Evolutionary conservation across 2,888 invertebrate species (phyloP).

Genomic region (Sarcophaga carnaria): DNA sequence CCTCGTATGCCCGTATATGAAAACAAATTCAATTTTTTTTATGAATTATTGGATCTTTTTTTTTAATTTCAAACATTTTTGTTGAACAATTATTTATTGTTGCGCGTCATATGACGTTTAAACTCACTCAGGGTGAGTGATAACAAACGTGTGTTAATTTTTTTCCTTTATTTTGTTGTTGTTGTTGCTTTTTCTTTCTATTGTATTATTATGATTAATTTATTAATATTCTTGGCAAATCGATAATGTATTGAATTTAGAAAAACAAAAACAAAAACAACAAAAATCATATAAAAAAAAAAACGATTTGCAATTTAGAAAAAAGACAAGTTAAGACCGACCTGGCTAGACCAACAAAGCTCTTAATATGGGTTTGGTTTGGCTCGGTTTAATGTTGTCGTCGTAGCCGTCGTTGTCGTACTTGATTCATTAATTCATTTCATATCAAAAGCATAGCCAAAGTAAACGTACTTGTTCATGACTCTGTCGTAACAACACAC

Average conservation of each 20-base stretch:
- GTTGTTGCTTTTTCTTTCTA: neutral
- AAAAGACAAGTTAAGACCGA: neutral
- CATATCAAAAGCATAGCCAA: neutral
- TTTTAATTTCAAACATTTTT: neutral
- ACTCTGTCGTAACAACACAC: neutral
- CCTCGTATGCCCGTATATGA: too few species aligned
- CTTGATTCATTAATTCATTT: constrained; percentile 7
- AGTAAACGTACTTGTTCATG: constrained; percentile 12
- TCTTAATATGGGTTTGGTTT: constrained; percentile 20
- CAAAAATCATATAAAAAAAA: neutral
- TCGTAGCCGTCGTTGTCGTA: neutral
- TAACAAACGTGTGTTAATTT: constrained; percentile 69
- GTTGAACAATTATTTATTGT: neutral
- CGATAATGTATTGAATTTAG: constrained; percentile 40
- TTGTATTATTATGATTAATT: constrained; percentile 15
- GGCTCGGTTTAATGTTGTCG: neutral
- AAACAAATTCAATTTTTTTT: too few species aligned
- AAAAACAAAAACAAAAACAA: constrained; percentile 7
- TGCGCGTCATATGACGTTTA: constrained; percentile 17
- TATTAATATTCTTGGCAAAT: constrained; percentile 60
- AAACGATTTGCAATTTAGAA: neutral
- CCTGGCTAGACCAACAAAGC: neutral
- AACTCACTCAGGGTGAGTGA: constrained; percentile 45
- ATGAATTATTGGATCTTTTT: neutral
- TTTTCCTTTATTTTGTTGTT: neutral